These are phyloP conservation scores for Drosophila serrata DNA, from an alignment of 1,140 invertebrate genomes.

Conservation along the genomic window DNA sequence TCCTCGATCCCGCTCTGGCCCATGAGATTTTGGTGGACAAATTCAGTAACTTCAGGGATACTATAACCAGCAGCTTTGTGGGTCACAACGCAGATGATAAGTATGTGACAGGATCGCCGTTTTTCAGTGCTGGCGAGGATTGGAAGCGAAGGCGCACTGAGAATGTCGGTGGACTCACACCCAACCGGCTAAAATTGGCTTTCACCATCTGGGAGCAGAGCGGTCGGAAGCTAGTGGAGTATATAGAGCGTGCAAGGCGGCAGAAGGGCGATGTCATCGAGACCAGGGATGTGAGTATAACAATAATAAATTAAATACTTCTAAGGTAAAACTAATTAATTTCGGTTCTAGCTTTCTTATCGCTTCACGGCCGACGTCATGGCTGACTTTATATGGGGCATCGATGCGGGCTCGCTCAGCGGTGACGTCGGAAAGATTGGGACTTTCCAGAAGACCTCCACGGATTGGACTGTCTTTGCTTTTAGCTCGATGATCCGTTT, in stretches of 20 bases:
- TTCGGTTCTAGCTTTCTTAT: slow-evolving; percentile 52
- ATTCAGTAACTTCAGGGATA: slow-evolving; percentile 85
- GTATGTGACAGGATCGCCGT: slow-evolving; percentile 85
- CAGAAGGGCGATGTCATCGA: slow-evolving; percentile 52
- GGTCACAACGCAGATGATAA: slow-evolving; percentile 77
- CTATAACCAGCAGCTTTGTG: slow-evolving; percentile 64
- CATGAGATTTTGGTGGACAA: slow-evolving; percentile 86
- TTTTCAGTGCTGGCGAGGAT: slow-evolving; percentile 83
- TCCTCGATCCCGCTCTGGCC: slow-evolving; percentile 86
- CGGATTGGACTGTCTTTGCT: slow-evolving; percentile 37
- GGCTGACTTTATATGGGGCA: slow-evolving; percentile 85
- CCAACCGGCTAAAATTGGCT: slow-evolving; percentile 70
- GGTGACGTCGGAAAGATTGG: slow-evolving; percentile 44
- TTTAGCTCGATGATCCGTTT: slow-evolving; percentile 45
- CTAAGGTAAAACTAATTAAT: neutral
- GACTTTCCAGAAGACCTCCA: slow-evolving; percentile 57
- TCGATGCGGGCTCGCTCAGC: slow-evolving; percentile 75
- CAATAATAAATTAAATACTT: neutral
- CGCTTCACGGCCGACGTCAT: slow-evolving; percentile 86
- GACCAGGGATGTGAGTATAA: slow-evolving; percentile 62
- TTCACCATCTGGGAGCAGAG: slow-evolving; percentile 66
- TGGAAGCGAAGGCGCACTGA: slow-evolving; percentile 87
- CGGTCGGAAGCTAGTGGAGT: slow-evolving; percentile 47
- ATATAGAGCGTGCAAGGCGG: slow-evolving; percentile 24
- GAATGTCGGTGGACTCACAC: slow-evolving; percentile 86